phyloP scores from a whole-genome alignment of 2,113 vertebrate species.

The Euleptes europaea region DNA sequence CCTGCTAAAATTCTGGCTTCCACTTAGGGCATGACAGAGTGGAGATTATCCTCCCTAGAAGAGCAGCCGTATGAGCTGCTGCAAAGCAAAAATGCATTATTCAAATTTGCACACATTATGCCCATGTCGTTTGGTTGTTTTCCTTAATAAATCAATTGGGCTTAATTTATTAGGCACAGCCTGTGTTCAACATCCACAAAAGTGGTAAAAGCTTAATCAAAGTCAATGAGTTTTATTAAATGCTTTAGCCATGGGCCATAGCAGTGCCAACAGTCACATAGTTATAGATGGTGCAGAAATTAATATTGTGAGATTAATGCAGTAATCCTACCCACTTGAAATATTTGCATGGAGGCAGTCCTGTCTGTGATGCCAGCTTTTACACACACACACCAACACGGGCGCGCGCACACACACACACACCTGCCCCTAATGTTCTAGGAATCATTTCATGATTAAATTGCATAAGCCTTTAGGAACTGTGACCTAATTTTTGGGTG shows the following conservation, averaged over 20 bases:
- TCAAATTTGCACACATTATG: not conserved
- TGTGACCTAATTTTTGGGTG: not conserved
- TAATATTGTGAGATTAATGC: not conserved
- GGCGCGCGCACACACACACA: too few relatives aligned
- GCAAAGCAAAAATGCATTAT: not conserved
- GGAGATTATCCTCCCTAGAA: too few relatives aligned
- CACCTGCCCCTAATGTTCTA: not conserved
- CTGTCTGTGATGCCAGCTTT: not conserved
- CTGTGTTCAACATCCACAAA: not conserved
- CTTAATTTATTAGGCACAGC: not conserved
- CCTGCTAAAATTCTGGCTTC: too few relatives aligned
- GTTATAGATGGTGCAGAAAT: not conserved
- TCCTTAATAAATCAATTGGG: not conserved
- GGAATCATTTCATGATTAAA: not conserved
- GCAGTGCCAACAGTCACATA: not conserved
- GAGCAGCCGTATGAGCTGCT: too few relatives aligned
- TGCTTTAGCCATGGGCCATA: not conserved
- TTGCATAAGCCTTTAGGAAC: not conserved
- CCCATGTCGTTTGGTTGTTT: not conserved
- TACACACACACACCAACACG: too few relatives aligned
- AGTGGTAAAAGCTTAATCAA: constrained; percentile 1
- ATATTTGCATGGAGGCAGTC: not conserved
- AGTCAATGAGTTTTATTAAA: constrained; percentile 11
- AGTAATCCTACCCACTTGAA: not conserved
- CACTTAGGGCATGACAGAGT: not conserved